Percentiles rank a stretch among this genome's conserved stretches.
phyloP scores from a whole-genome alignment of 2,888 invertebrate species.

The Danaus chrysippus region DNA sequence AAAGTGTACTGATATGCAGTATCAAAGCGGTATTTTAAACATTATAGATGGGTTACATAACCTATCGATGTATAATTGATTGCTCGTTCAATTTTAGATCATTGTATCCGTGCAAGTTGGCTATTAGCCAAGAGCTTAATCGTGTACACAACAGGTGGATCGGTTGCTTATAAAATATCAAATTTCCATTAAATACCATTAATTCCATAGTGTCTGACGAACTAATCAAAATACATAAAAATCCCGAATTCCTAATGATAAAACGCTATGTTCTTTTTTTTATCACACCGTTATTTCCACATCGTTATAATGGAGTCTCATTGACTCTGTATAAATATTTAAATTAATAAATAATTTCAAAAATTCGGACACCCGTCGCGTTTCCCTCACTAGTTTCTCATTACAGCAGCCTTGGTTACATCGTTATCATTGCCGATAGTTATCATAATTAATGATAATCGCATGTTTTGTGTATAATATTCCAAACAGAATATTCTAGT shows the following conservation, averaged over 20 bases:
- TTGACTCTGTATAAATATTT: constrained; percentile 67
- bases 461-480: constrained; percentile 8
- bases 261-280: constrained; percentile 67
- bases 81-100: not conserved
- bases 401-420: constrained; percentile 26
- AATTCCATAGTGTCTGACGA: constrained; percentile 3
- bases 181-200: not conserved
- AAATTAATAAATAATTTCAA: constrained; percentile 73
- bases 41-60: too few relatives aligned
- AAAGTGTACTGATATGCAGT: too few relatives aligned
- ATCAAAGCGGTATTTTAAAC: too few relatives aligned
- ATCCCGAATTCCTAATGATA: constrained; percentile 62
- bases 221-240: constrained; percentile 67
- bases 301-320: constrained; percentile 74
- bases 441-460: constrained; percentile 27
- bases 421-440: constrained; percentile 27
- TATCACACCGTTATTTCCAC: constrained; percentile 75
- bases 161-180: too few relatives aligned
- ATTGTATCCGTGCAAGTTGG: constrained; percentile 19
- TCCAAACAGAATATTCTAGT: not conserved
- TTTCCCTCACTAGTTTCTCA: constrained; percentile 34
- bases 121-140: constrained; percentile 28
- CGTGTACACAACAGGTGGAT: constrained; percentile 11
- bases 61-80: not conserved
- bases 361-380: constrained; percentile 53